Evolutionary conservation across 2,888 invertebrate species (phyloP).

Genomic region (Spodoptera littoralis): DNA sequence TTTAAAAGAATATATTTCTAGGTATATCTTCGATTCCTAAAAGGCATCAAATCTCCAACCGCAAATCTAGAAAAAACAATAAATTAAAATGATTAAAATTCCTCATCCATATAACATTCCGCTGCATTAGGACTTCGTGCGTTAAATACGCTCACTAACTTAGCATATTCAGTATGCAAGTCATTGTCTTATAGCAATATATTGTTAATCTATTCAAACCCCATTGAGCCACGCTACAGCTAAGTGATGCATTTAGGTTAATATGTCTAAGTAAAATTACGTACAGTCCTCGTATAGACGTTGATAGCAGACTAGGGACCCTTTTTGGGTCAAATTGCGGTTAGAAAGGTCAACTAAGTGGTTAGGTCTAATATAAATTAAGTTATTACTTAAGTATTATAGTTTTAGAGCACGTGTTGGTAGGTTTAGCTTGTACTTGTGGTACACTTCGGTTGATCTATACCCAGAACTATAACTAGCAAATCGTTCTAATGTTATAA

Average conservation of each 20-base stretch:
- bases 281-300: conserved; percentile 5
- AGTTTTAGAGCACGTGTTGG: no score
- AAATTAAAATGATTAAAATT: conserved; percentile 8
- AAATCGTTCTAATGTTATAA: no score
- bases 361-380: no score
- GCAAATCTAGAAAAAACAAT: not conserved
- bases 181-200: conserved; percentile 32
- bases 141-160: conserved; percentile 21
- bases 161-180: conserved; percentile 32
- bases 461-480: no score
- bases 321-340: not conserved
- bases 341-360: no score
- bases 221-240: conserved; percentile 5
- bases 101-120: conserved; percentile 6
- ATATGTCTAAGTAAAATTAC: conserved; percentile 14
- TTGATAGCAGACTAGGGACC: not conserved
- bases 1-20: no score
- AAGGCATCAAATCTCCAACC: no score
- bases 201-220: conserved; percentile 36
- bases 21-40: no score
- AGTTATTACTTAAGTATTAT: no score
- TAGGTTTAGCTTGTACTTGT: no score
- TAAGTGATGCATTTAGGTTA: conserved; percentile 41
- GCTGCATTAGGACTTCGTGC: conserved; percentile 22
- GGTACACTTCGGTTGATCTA: no score